phyloP scores from a whole-genome alignment of 2,113 vertebrate genomes.

The Rhea americana region DNA sequence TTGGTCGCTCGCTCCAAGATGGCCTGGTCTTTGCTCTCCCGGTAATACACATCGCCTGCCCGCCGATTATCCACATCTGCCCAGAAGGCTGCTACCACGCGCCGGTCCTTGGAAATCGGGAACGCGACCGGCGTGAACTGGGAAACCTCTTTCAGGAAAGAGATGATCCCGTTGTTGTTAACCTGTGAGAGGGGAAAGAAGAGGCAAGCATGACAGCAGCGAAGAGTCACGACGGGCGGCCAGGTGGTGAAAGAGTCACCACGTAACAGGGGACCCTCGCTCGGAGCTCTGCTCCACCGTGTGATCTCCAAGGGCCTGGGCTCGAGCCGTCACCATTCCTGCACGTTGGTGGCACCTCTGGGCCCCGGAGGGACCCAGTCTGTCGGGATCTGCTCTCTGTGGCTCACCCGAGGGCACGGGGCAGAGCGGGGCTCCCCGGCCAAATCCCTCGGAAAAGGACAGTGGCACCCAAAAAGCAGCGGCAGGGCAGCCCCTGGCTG shows the following conservation, averaged over 20 bases:
- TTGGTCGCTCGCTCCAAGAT: conserved; percentile 80
- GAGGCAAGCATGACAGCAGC: neutral
- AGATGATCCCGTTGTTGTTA: conserved; percentile 97
- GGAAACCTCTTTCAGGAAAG: conserved; percentile 95
- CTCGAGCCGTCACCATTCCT: too few relatives aligned
- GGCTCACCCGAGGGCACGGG: too few relatives aligned
- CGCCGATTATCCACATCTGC: conserved; percentile 94
- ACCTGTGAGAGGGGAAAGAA: conserved; percentile 76
- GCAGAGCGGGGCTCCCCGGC: too few relatives aligned
- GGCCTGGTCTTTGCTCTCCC: conserved; percentile 83
- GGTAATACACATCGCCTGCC: conserved; percentile 88
- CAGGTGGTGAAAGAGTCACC: too few relatives aligned
- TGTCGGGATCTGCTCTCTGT: too few relatives aligned
- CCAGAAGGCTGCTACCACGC: conserved; percentile 96
- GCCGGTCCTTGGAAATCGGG: conserved; percentile 94
- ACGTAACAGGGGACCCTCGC: neutral
- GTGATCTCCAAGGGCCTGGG: too few relatives aligned
- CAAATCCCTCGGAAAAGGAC: neutral
- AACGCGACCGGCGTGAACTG: conserved; percentile 97
- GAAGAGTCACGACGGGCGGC: neutral
- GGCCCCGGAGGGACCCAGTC: too few relatives aligned
- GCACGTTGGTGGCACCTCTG: too few relatives aligned
- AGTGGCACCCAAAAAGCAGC: neutral
- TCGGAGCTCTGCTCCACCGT: neutral
- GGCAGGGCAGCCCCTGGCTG: too few relatives aligned